Evolutionary conservation across 2,888 invertebrate species (phyloP), one percentile per base, ranked within the genome.

Genomic region (Pinctada fucata): DNA sequence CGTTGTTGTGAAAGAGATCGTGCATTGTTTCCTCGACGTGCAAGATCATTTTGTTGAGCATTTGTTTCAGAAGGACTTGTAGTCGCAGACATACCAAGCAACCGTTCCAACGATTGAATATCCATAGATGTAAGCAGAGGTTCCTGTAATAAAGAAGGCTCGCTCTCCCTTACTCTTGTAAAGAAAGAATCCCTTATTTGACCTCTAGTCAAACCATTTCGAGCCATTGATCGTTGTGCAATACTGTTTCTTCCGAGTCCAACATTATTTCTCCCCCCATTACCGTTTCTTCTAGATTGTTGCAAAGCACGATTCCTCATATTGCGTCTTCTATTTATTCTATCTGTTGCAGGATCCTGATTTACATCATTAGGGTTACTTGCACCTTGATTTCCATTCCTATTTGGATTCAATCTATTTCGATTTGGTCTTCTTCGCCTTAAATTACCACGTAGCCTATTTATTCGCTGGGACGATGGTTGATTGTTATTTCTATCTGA

Each of bases 181-280:
- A 68, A 68, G 13, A 68, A 68, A 31, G 68, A 68, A 68, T 68
- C 68, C 13, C 68, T 16, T 3, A 68, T 68, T 68, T 68, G 45
- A 45, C 47, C 47, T 5, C 8, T 3, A 68, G 16, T 68, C 6
- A 68, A 31, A 45, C 68, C 47, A 68, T 68, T 68, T 13, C 68
- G 16, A 4, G 5, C 48, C 58, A 58, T 10, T 13, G 58, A 58
- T 13, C 58, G 6, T 58, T 58, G 58, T 58, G 58, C 13, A 13
- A 58, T 13, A 58, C 58, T 58, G 13, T 58, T 58, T 58, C 58
- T 6, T 13, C 8, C 58, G 8, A 58, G 8, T 13, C 6, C 13
- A 10, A 6, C 13, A 58, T 58, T 58, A 6, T 58, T 13, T 13
- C 8, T 6, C 6, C 13, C 13, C 13, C 58, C 13, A 10, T 10